Evolutionary conservation across 2,797 vertebrate species (phyloP), one percentile per base, ranked within the genome.

Genomic region (Lophius americanus): DNA sequence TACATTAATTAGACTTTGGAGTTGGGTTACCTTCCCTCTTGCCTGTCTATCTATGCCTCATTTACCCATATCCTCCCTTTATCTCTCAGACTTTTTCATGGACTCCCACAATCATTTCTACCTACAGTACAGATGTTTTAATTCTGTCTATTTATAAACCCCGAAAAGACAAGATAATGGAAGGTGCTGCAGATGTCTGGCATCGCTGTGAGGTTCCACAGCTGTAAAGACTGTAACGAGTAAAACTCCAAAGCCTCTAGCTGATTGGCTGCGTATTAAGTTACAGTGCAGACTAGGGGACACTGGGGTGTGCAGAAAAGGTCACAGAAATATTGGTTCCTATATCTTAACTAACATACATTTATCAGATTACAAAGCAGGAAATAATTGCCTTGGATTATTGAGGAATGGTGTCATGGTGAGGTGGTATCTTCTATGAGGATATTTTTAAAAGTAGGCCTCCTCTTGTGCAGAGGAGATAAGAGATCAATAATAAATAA

Each of bases 121-220:
- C 79, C 82, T 85, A 70, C 74, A 72, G 49, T 67, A 70, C 81
- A 81, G 84, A 87, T 85, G 76, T 82, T 86, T 61, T 75, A 23
- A 76, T 54, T 78, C 50, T 12, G 61, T 69, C 60, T 76, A 79
- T 88, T 84, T 73, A 68, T 82, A 57, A 46, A 58, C 72, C 70
- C 64, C 54, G 67, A 58, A 79, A 72, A 79, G 79, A 61, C 37
- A 62, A 70, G 70, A 82, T 78, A 78, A 85, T 82, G 61, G 79
- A 83, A 86, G 86, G 85, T 91, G 85, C 78, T 85, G 82, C 87
- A 91, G 88, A 90, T 92, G 86, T 86, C 76, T 78, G 73, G 70
- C 84, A 84, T 73, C 79, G 43, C 79, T 60, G 64, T 48, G 33
- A 80, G 64, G 76, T 72, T 76, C 79, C 76, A 49, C 90, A 92